A percentile compares a stretch with the other conserved stretches of the same genome.
Evolutionary conservation across 1,140 invertebrate genomes (phyloP).

Genomic region (Lutraria rhynchaena): DNA sequence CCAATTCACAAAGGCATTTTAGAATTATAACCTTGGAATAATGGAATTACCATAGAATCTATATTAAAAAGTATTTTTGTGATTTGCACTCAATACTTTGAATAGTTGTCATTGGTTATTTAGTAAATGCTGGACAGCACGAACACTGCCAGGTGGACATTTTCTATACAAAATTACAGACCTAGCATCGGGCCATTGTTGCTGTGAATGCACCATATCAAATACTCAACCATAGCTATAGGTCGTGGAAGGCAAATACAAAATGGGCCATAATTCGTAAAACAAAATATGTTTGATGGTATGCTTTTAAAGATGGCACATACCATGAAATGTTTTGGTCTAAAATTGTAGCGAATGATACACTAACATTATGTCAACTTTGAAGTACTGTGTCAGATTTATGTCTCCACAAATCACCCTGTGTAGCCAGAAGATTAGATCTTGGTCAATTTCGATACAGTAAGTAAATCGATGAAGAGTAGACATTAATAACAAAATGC

Average conservation of each 20-base stretch:
- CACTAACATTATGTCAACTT: constrained; percentile 15
- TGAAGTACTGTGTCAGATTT: constrained; percentile 22
- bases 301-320: constrained; percentile 16
- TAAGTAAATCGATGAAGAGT: constrained; percentile 5
- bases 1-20: constrained; percentile 21
- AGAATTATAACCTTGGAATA: constrained; percentile 24
- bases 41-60: constrained; percentile 17
- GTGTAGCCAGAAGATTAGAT: too few species aligned
- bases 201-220: constrained; percentile 17
- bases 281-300: constrained; percentile 21
- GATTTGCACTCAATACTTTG: constrained; percentile 23
- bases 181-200: constrained; percentile 19
- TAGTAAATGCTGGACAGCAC: constrained; percentile 22
- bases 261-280: constrained; percentile 24
- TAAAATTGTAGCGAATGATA: constrained; percentile 21
- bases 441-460: constrained; percentile 4
- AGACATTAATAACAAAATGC: constrained; percentile 8
- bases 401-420: constrained; percentile 27
- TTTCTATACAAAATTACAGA: constrained; percentile 29
- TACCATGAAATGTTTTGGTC: constrained; percentile 7
- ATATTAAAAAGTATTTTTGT: constrained; percentile 31
- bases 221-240: constrained; percentile 18
- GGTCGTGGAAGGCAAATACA: constrained; percentile 20
- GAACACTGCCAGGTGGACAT: constrained; percentile 22
- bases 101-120: constrained; percentile 32